A percentile compares a stretch with the other conserved stretches of the same genome.
These are phyloP conservation scores for Monarcha castaneiventris DNA, from an alignment of 2,113 vertebrate species.

Conservation along the genomic window DNA sequence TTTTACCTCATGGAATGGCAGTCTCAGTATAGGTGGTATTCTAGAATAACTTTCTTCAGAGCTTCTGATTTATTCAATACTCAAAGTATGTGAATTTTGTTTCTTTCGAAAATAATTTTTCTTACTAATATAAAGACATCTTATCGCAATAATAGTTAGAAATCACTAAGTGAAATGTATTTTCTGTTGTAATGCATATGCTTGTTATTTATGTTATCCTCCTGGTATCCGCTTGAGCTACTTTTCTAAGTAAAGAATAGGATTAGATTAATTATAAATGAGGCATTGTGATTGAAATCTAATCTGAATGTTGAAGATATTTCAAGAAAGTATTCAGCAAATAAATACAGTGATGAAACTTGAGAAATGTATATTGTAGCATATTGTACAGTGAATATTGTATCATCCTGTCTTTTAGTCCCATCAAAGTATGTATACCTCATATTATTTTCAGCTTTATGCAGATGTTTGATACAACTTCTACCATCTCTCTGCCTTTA, in stretches of 20 bases:
- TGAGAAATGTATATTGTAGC: neutral
- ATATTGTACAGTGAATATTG: neutral
- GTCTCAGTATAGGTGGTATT: neutral
- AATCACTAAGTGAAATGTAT: slow-evolving; percentile 4
- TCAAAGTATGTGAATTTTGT: neutral
- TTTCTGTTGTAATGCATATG: neutral
- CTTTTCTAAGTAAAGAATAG: slow-evolving; percentile 11
- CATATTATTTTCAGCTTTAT: neutral
- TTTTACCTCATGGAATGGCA: neutral
- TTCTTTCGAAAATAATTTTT: neutral
- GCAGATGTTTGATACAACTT: neutral
- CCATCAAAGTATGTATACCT: neutral
- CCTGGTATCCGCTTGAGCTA: neutral
- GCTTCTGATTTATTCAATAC: neutral
- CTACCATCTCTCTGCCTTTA: neutral
- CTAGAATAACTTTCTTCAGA: neutral
- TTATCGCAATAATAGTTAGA: neutral
- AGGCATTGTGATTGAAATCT: slow-evolving; percentile 37
- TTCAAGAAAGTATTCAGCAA: neutral
- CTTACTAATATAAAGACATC: neutral
- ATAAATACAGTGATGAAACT: neutral
- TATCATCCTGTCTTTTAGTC: neutral
- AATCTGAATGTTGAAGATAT: slow-evolving; percentile 21
- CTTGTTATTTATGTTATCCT: slow-evolving; percentile 13
- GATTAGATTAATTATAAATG: slow-evolving; percentile 50